These are phyloP conservation scores for Dysmachus trigonus DNA, from an alignment of 2,888 invertebrate species.

Conservation along the genomic window DNA sequence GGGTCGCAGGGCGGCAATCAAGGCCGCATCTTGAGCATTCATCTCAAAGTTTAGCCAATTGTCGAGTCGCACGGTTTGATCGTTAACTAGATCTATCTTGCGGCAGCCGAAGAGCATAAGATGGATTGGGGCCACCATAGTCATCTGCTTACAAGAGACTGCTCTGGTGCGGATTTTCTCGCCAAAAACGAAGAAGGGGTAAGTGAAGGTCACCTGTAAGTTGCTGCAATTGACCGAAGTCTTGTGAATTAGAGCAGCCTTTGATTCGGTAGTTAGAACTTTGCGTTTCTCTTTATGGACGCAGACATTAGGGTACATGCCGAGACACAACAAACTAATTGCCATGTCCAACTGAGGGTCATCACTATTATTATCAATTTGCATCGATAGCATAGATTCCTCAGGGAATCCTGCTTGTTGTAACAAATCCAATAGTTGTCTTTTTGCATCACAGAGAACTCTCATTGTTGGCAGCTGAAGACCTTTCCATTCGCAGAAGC, in stretches of 20 bases:
- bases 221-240: constrained; percentile 95
- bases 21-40: constrained; percentile 79
- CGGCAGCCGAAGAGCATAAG: constrained; percentile 91
- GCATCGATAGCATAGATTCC: constrained; percentile 78
- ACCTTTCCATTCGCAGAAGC: constrained; percentile 92
- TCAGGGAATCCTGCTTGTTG: constrained; percentile 88
- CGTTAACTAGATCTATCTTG: constrained; percentile 70
- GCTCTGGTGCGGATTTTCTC: constrained; percentile 97
- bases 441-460: constrained; percentile 91
- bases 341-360: constrained; percentile 85
- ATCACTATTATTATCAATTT: constrained; percentile 78
- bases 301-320: constrained; percentile 96
- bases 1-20: constrained; percentile 86
- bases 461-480: constrained; percentile 88
- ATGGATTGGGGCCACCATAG: constrained; percentile 95
- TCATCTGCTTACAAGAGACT: constrained; percentile 95
- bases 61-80: constrained; percentile 82
- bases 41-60: constrained; percentile 94
- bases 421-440: constrained; percentile 74
- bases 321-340: constrained; percentile 86
- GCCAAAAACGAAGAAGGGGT: constrained; percentile 96
- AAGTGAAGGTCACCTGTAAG: constrained; percentile 83
- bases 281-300: constrained; percentile 95
- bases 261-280: constrained; percentile 94
- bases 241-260: constrained; percentile 94